phyloP scores from a whole-genome alignment of 2,113 vertebrate genomes.

The Colaptes auratus region DNA sequence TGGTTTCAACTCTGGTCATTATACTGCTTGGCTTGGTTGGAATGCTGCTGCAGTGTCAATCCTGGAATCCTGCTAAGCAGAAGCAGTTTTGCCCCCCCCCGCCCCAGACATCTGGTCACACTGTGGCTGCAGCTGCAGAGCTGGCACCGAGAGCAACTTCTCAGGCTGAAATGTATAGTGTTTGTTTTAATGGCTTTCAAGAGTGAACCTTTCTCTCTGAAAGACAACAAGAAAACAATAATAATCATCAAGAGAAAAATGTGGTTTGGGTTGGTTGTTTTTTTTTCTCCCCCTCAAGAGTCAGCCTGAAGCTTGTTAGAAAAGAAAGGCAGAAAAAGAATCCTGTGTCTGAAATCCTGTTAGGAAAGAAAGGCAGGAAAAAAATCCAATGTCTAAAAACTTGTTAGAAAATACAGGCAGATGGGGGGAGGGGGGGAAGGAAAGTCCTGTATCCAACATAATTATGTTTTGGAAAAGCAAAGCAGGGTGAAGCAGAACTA shows the following conservation, averaged over 20 bases:
- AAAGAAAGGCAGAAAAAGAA: not conserved
- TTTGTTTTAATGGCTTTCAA: constrained; percentile 21
- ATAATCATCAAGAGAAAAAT: not conserved
- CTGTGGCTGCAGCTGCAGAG: not conserved
- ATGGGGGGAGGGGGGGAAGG: too few relatives aligned
- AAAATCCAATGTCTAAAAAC: too few relatives aligned
- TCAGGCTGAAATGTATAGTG: not conserved
- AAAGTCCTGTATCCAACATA: not conserved
- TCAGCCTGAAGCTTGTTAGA: not conserved
- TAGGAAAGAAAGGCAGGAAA: not conserved
- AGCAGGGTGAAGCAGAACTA: not conserved
- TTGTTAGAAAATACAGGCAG: not conserved
- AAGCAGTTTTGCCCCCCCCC: not conserved
- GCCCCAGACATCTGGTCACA: not conserved
- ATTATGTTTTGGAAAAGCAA: not conserved
- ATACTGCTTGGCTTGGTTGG: rapidly evolving
- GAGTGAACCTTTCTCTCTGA: not conserved
- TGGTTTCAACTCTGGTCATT: not conserved
- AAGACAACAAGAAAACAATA: not conserved
- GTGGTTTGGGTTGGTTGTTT: not conserved
- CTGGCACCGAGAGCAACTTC: not conserved
- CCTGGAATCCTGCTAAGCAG: not conserved
- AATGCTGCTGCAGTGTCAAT: not conserved
- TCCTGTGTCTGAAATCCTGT: too few relatives aligned
- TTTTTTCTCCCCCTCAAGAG: not conserved